A percentile compares a stretch with the other conserved stretches of the same genome.
These are phyloP conservation scores for Notarius quadriscutis DNA, from an alignment of 2,113 vertebrate genomes.

Conservation along the genomic window DNA sequence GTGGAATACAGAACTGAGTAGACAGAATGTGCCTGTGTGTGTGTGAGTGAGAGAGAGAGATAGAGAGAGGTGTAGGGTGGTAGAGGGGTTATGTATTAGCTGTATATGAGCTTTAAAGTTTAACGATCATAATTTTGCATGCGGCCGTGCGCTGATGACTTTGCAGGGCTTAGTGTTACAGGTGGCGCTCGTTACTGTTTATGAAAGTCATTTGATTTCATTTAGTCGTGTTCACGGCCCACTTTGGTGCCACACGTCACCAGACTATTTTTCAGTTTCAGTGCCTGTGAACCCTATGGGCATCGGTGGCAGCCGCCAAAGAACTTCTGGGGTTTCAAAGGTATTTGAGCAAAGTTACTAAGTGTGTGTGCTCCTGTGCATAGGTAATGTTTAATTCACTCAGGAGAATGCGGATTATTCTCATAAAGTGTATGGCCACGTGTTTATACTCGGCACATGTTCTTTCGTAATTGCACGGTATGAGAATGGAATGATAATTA, in stretches of 20 bases:
- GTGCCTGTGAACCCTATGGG: constrained; percentile 49
- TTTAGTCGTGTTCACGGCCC: constrained; percentile 53
- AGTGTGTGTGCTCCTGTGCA: constrained; percentile 20
- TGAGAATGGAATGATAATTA: constrained; percentile 14
- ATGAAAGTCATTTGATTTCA: constrained; percentile 61
- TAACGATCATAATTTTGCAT: constrained; percentile 51
- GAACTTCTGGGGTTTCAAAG: constrained; percentile 2
- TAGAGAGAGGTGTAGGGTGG: no score
- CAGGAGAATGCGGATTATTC: neutral
- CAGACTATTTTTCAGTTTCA: constrained; percentile 55
- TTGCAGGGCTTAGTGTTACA: constrained; percentile 48
- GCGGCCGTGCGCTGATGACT: constrained; percentile 45
- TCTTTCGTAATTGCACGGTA: neutral
- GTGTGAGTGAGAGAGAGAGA: neutral
- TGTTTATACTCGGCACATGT: constrained; percentile 17
- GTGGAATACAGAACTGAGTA: neutral
- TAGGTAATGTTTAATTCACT: constrained; percentile 26
- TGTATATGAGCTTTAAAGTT: constrained; percentile 46
- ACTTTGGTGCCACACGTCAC: constrained; percentile 50
- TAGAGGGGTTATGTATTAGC: constrained; percentile 37
- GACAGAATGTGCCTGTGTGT: neutral
- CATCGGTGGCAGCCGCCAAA: constrained; percentile 7
- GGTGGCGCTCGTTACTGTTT: constrained; percentile 61
- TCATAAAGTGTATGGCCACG: neutral
- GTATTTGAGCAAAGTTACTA: constrained; percentile 9